phyloP scores from a whole-genome alignment of 1,140 invertebrate species.

The Heliothis subflexa region DNA sequence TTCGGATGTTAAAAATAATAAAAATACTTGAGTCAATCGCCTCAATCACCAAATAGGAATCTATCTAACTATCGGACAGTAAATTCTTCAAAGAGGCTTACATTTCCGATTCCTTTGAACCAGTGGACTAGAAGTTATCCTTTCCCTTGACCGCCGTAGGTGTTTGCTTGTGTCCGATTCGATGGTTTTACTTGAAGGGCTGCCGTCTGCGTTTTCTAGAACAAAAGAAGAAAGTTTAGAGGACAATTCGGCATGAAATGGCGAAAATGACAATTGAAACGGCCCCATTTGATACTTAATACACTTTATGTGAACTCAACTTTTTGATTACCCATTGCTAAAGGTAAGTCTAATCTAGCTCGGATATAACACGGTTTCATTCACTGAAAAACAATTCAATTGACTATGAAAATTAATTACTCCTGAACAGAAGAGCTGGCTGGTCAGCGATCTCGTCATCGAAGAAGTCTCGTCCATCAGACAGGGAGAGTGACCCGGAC shows the following conservation, averaged over 20 bases:
- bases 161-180: slow-evolving; percentile 75
- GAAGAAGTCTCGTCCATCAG: slow-evolving; percentile 91
- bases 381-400: too few relatives aligned
- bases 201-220: slow-evolving; percentile 79
- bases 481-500: slow-evolving; percentile 91
- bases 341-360: too few relatives aligned
- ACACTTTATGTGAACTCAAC: too few relatives aligned
- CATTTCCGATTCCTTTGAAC: slow-evolving; percentile 78
- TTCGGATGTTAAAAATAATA: too few relatives aligned
- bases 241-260: too few relatives aligned
- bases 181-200: slow-evolving; percentile 68
- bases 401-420: slow-evolving; percentile 71
- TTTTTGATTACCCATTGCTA: too few relatives aligned
- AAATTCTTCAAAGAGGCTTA: slow-evolving; percentile 55
- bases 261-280: too few relatives aligned
- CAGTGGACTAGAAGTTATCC: slow-evolving; percentile 74
- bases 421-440: slow-evolving; percentile 92
- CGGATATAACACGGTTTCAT: too few relatives aligned
- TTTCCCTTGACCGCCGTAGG: slow-evolving; percentile 73
- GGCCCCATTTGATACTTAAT: too few relatives aligned
- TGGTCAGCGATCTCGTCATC: slow-evolving; percentile 97
- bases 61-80: too few relatives aligned
- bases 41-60: too few relatives aligned
- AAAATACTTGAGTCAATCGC: too few relatives aligned
- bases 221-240: not conserved